Evolutionary conservation across 2,113 vertebrate genomes (phyloP).

Genomic region (Sula dactylatra): DNA sequence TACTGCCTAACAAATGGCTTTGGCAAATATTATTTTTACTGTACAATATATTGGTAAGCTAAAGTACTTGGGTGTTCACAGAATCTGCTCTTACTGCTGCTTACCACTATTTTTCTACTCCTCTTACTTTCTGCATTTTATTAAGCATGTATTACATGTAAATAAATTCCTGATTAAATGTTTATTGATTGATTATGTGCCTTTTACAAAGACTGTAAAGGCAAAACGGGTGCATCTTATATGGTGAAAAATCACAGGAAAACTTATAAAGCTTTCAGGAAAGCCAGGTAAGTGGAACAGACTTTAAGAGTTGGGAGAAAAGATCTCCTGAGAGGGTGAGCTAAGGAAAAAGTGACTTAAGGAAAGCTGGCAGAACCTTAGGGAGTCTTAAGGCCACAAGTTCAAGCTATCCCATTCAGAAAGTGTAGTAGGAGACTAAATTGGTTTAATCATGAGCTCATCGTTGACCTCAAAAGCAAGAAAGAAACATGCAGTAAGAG

Average conservation of each 20-base stretch:
- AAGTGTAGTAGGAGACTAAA: not conserved
- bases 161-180: not conserved
- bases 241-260: not conserved
- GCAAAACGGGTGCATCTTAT: not conserved
- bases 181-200: not conserved
- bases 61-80: not conserved
- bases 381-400: not conserved
- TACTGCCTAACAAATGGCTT: not conserved
- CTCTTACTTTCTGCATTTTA: not conserved
- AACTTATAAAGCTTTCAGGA: not conserved
- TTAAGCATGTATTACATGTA: not conserved
- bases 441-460: slow-evolving; percentile 53
- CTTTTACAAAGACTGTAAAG: not conserved
- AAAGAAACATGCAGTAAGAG: slow-evolving; percentile 30
- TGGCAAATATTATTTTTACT: not conserved
- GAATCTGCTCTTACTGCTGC: not conserved
- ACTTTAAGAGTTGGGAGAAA: not conserved
- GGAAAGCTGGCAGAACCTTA: not conserved
- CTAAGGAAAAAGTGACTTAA: not conserved
- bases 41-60: not conserved
- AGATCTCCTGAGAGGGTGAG: not conserved
- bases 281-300: not conserved
- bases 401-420: slow-evolving; percentile 20
- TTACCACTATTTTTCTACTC: not conserved
- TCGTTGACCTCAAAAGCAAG: slow-evolving; percentile 48